Evolutionary conservation across 1,140 invertebrate genomes (phyloP).

Genomic region (Alviniconcha marisindica): DNA sequence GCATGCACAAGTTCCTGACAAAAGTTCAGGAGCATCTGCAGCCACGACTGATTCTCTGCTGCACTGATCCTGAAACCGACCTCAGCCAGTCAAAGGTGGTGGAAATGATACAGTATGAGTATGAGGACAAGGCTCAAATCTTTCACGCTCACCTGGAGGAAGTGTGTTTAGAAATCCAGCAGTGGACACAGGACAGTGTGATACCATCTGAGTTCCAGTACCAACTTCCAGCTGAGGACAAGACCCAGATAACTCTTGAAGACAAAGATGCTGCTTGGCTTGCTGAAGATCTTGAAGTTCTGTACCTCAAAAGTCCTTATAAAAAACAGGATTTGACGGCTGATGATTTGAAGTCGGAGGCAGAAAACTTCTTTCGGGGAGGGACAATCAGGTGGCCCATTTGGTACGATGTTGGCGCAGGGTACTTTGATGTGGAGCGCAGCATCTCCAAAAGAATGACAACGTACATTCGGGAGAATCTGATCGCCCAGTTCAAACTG

Average conservation of each 20-base stretch:
- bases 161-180: background rate
- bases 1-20: slow-evolving; percentile 48
- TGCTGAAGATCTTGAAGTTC: slow-evolving; percentile 54
- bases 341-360: slow-evolving; percentile 48
- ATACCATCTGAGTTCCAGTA: background rate
- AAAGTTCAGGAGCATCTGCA: slow-evolving; percentile 19
- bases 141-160: background rate
- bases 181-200: too few species aligned
- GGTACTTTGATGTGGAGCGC: slow-evolving; percentile 50
- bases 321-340: slow-evolving; percentile 35
- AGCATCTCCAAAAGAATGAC: slow-evolving; percentile 37
- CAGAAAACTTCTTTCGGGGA: slow-evolving; percentile 52
- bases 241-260: slow-evolving; percentile 31
- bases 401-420: slow-evolving; percentile 47
- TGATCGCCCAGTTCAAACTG: slow-evolving; percentile 40
- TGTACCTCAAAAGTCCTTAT: slow-evolving; percentile 50
- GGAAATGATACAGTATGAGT: background rate
- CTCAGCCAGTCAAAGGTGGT: background rate
- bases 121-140: background rate
- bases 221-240: slow-evolving; percentile 42
- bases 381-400: slow-evolving; percentile 56
- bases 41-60: background rate
- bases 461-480: slow-evolving; percentile 32
- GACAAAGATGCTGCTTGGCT: slow-evolving; percentile 56
- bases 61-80: background rate